Conservation (phyloP, 2,888 invertebrate genomes). For the Petrolisthes cinctipes region DNA sequence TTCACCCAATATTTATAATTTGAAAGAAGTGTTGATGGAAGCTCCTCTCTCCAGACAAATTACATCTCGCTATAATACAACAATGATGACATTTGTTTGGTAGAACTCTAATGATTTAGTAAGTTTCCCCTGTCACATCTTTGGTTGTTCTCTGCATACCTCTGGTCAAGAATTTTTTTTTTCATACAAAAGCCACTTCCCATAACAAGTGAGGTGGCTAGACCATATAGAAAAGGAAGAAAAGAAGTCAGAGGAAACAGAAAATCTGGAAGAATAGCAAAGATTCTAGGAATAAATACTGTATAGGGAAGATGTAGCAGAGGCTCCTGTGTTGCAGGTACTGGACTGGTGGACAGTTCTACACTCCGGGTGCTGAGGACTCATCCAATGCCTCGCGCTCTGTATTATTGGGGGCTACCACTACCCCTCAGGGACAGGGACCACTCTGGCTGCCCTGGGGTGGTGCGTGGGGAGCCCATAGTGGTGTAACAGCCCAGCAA, state of each 20-base stretch:
- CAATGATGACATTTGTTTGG: no score
- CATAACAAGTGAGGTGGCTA: not conserved
- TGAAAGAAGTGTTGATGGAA: no score
- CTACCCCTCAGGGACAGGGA: slow-evolving; percentile 65
- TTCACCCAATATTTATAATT: no score
- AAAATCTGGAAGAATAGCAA: not conserved
- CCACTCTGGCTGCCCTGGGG: slow-evolving; percentile 67
- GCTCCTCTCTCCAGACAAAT: no score
- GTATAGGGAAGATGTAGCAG: not conserved
- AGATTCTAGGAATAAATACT: not conserved
- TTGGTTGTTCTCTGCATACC: no score
- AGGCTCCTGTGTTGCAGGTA: slow-evolving; percentile 70
- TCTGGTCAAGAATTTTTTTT: no score
- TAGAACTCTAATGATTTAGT: no score
- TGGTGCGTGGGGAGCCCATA: slow-evolving; percentile 44
- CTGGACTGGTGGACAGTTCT: slow-evolving; percentile 81
- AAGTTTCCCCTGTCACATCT: no score
- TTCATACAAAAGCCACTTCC: no score
- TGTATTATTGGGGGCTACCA: slow-evolving; percentile 67
- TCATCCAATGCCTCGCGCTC: slow-evolving; percentile 60
- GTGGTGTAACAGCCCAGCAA: slow-evolving; percentile 25
- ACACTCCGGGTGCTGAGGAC: slow-evolving; percentile 84
- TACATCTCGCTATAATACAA: no score
- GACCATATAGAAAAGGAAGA: not conserved
- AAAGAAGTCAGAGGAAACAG: not conserved